Conservation (phyloP, 2,888 invertebrate species). For the Melieria crassipennis region DNA sequence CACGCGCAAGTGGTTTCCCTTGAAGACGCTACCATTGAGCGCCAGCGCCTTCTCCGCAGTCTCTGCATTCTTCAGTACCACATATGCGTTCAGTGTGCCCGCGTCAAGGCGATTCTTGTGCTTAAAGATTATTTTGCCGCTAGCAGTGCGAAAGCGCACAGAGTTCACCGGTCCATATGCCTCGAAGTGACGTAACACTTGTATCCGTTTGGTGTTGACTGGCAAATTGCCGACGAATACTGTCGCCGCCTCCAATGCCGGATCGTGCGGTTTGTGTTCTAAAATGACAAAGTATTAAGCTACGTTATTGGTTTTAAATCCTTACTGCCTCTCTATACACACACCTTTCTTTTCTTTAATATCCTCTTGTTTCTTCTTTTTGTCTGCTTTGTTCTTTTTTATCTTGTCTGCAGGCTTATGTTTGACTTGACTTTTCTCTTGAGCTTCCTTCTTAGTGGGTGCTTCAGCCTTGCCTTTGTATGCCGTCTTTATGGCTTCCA, state of each 20-base stretch:
- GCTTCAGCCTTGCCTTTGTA: background rate
- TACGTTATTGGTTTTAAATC: background rate
- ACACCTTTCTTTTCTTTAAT: conserved; percentile 1
- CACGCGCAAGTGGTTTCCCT: conserved; percentile 58
- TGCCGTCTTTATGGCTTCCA: background rate
- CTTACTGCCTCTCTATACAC: background rate
- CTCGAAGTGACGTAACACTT: conserved; percentile 54
- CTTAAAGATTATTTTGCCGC: conserved; percentile 57
- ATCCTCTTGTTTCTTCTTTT: background rate
- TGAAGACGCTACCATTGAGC: conserved; percentile 59
- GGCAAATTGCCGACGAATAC: conserved; percentile 65
- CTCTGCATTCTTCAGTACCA: conserved; percentile 52
- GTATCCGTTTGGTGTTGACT: conserved; percentile 59
- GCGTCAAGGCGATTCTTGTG: conserved; percentile 57
- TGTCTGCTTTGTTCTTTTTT: background rate
- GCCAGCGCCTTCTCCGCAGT: conserved; percentile 53
- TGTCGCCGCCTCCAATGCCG: conserved; percentile 52
- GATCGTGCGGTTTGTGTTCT: conserved; percentile 37
- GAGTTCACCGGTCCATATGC: conserved; percentile 52
- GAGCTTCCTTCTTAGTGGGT: background rate
- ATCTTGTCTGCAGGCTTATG: background rate
- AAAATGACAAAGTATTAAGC: conserved; percentile 5
- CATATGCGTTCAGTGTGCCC: conserved; percentile 59
- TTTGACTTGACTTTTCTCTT: background rate
- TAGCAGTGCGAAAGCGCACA: conserved; percentile 59